Base-by-base conservation (phyloP, 2,888 invertebrate species). In the Formica aserva region DNA sequence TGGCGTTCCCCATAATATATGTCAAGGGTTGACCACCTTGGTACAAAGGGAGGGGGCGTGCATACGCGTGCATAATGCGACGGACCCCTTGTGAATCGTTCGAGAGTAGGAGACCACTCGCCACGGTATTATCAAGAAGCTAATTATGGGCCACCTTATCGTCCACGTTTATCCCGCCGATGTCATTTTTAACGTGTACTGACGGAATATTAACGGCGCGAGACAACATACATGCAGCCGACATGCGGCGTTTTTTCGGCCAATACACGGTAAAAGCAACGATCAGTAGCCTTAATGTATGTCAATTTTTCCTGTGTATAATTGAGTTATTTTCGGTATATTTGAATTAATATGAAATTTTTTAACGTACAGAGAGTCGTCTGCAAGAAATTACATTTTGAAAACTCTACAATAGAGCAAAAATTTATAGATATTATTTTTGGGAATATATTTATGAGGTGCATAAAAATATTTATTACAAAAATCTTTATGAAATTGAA, bases 21-120 rank as follows among this genome's bases (percentile, higher is more conserved):
- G 90, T 86, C 85, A 90, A 93, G 90, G 92, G 92, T 91, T 90
- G 91, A 86, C 82, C 86, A 86, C 84, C 82, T 77, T 78, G 71
- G 55, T 18, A 82, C 67, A 60, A 69, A 65, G 78, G 71, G 82
- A 76, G 82, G 69, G 63, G 48, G 82, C 82, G 86, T 82, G 62
- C 71, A 60, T 72, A 74, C 41, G 26, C 71, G 76, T 57, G 65
- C 38, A 57, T 65, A 76, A 75, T 80, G 60, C 84, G 13, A 26
- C 38, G 26, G 15, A 26, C 22, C 77, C 87, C 88, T 76, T 63
- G 15, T 9, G 18, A 38, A 38, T 77, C 52, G 38, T 13, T 6
- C 77, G n/a, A 2, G 52, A 41, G 45, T 67, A 57, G 78, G 62
- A 45, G 71, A 63, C 29, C 9, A 62, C 26, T 69, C 83, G 67